phyloP scores from a whole-genome alignment of 2,888 invertebrate genomes.

The Prenolepis imparis region DNA sequence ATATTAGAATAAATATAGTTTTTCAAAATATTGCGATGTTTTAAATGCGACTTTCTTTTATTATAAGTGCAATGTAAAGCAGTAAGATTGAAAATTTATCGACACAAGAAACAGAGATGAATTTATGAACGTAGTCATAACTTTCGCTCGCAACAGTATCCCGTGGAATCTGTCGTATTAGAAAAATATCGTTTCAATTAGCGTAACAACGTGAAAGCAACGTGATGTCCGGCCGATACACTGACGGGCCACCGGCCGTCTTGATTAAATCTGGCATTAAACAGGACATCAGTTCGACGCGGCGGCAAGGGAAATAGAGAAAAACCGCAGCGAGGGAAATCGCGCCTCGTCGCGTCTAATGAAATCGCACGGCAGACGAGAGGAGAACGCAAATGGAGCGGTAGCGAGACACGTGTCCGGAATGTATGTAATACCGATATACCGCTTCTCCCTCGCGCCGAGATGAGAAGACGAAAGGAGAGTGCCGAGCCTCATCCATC shows the following conservation, averaged over 20 bases:
- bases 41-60: background rate
- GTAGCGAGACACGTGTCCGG: constrained; percentile 47
- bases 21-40: background rate
- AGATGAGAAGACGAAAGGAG: constrained; percentile 6
- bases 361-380: constrained; percentile 25
- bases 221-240: background rate
- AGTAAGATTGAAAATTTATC: constrained; percentile 14
- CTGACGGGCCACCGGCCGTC: background rate
- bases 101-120: background rate
- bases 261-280: constrained; percentile 46
- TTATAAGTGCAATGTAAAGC: background rate
- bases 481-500: constrained; percentile 65
- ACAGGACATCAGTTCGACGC: constrained; percentile 9
- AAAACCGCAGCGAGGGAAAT: constrained; percentile 45
- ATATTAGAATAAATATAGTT: background rate
- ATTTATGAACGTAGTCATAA: constrained; percentile 31
- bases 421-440: constrained; percentile 43
- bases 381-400: constrained; percentile 37
- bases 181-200: constrained; percentile 51
- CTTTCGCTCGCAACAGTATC: background rate
- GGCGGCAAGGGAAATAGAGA: background rate
- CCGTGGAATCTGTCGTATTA: constrained; percentile 3
- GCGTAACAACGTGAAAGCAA: constrained; percentile 42
- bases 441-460: background rate
- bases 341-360: constrained; percentile 41